phyloP scores from a whole-genome alignment of 1,140 invertebrate genomes.

The Ceratoteleas bidentatus region DNA sequence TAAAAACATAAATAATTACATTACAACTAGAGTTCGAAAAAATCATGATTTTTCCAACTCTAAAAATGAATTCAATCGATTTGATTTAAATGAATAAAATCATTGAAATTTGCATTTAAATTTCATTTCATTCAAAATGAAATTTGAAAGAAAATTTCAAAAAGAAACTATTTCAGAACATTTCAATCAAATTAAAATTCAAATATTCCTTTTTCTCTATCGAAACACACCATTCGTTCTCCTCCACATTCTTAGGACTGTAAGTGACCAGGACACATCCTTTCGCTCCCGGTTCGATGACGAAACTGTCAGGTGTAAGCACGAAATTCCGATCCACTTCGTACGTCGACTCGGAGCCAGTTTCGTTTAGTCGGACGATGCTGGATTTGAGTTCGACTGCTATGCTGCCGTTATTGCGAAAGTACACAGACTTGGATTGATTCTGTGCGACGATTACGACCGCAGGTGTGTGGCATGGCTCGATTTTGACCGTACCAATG shows the following conservation, averaged over 20 bases:
- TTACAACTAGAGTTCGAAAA: too few species aligned
- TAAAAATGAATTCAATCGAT: too few species aligned
- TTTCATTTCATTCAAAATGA: too few species aligned
- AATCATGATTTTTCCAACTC: too few species aligned
- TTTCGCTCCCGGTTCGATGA: conserved; percentile 66
- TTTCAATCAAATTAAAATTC: too few species aligned
- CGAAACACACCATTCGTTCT: conserved; percentile 67
- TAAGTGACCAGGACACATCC: conserved; percentile 68
- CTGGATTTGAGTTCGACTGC: conserved; percentile 35
- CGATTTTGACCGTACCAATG: conserved; percentile 71
- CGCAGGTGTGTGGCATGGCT: conserved; percentile 68
- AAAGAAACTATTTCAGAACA: too few species aligned
- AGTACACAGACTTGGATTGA: conserved; percentile 66
- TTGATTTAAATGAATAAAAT: too few species aligned
- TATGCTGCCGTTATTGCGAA: conserved; percentile 71
- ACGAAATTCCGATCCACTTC: conserved; percentile 56
- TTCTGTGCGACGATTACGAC: conserved; percentile 68
- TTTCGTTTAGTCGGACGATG: conserved; percentile 34
- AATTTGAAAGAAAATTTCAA: too few species aligned
- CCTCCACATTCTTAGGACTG: conserved; percentile 63
- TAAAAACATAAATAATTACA: too few species aligned
- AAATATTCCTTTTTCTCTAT: too few species aligned
- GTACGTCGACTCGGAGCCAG: conserved; percentile 24
- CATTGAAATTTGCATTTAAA: too few species aligned
- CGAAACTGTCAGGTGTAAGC: conserved; percentile 66